These are phyloP conservation scores for Brachionus koreanus DNA, from an alignment of 1,140 invertebrate genomes.

Conservation along the genomic window DNA sequence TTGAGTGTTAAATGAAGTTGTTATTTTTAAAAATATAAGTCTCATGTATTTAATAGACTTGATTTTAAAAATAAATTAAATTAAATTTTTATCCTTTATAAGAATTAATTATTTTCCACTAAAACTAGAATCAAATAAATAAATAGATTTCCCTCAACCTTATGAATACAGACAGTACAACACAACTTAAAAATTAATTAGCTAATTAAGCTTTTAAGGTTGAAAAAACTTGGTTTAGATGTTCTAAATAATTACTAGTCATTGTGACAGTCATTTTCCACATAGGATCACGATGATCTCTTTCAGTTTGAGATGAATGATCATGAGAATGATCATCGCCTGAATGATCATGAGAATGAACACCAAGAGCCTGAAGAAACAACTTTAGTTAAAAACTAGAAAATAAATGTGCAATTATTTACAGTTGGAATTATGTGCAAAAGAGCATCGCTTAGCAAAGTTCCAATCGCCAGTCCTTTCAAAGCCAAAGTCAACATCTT, in stretches of 20 bases:
- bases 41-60: too few relatives aligned
- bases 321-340: slow-evolving; percentile 6
- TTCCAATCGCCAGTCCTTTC: slow-evolving; percentile 55
- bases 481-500: background rate
- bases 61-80: too few relatives aligned
- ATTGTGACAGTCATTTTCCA: slow-evolving; percentile 17
- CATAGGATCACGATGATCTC: background rate
- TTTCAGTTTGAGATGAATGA: background rate
- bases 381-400: background rate
- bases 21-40: too few relatives aligned
- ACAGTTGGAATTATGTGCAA: slow-evolving; percentile 58
- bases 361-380: background rate
- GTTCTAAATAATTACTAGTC: background rate
- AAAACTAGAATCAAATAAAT: too few relatives aligned
- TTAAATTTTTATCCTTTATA: too few relatives aligned
- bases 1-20: too few relatives aligned
- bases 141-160: too few relatives aligned
- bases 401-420: background rate
- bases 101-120: too few relatives aligned
- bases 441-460: slow-evolving; percentile 57
- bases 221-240: too few relatives aligned
- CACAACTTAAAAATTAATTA: too few relatives aligned
- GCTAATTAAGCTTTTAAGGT: too few relatives aligned
- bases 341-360: slow-evolving; percentile 7
- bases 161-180: too few relatives aligned